Percentiles rank a stretch among this genome's conserved stretches.
These are phyloP conservation scores for Agrypnus murinus DNA, from an alignment of 2,888 invertebrate genomes.

Conservation along the genomic window DNA sequence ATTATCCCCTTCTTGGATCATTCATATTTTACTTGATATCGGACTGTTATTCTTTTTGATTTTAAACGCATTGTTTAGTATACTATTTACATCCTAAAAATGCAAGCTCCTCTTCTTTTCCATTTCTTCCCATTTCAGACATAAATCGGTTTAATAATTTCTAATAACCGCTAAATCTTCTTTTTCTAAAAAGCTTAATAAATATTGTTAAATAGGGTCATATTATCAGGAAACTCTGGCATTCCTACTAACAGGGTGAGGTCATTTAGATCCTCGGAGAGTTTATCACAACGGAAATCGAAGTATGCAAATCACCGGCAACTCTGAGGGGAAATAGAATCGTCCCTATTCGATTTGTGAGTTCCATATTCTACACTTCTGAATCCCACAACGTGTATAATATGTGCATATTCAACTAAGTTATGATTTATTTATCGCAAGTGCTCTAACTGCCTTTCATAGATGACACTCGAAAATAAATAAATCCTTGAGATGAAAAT, in stretches of 20 bases:
- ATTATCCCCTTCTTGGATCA: slow-evolving; percentile 32
- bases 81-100: too few relatives aligned
- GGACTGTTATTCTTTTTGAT: slow-evolving; percentile 33
- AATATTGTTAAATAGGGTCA: slow-evolving; percentile 41
- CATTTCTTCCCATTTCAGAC: too few relatives aligned
- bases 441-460: slow-evolving; percentile 12
- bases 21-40: slow-evolving; percentile 42
- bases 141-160: background rate
- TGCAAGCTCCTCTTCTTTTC: too few relatives aligned
- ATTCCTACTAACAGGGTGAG: slow-evolving; percentile 34
- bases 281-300: slow-evolving; percentile 52
- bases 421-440: slow-evolving; percentile 41
- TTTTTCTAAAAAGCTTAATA: slow-evolving; percentile 29
- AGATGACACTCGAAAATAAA: slow-evolving; percentile 13
- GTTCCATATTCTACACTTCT: slow-evolving; percentile 26
- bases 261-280: slow-evolving; percentile 44
- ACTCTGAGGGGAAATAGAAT: slow-evolving; percentile 49
- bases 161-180: slow-evolving; percentile 18
- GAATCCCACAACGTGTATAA: slow-evolving; percentile 34
- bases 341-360: slow-evolving; percentile 50
- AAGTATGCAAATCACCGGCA: slow-evolving; percentile 51
- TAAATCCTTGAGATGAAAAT: background rate
- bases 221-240: slow-evolving; percentile 24
- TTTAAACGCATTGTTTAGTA: background rate
- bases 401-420: slow-evolving; percentile 41